Conservation (phyloP, 1,140 invertebrate species). For the Drosophila murphyi region DNA sequence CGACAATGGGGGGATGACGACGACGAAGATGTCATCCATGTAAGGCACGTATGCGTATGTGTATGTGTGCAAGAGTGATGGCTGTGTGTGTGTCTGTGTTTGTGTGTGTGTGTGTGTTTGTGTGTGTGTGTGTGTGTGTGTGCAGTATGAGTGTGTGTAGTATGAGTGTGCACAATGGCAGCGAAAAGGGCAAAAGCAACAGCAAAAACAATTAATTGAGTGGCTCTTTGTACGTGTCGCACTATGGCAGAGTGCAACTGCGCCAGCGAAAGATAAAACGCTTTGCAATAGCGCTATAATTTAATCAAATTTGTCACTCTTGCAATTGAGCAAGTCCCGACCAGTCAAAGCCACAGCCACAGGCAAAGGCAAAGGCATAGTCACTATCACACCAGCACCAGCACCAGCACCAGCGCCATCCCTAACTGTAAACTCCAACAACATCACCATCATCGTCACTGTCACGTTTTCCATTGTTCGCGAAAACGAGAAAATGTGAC, state of each 20-base stretch:
- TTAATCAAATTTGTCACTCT: slow-evolving; percentile 82
- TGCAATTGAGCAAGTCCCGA: slow-evolving; percentile 73
- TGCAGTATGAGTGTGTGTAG: slow-evolving; percentile 33
- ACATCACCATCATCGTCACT: not conserved
- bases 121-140: slow-evolving; percentile 19
- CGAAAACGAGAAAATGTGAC: not conserved
- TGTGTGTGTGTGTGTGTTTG: slow-evolving; percentile 13
- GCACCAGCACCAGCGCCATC: not conserved
- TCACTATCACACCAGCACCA: slow-evolving; percentile 10
- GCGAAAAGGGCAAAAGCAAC: slow-evolving; percentile 53
- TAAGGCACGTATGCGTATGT: slow-evolving; percentile 39
- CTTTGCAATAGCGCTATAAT: slow-evolving; percentile 81
- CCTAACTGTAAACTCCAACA: no score
- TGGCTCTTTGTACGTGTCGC: slow-evolving; percentile 57
- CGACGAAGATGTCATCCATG: slow-evolving; percentile 62
- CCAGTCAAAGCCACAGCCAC: not conserved
- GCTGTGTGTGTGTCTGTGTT: slow-evolving; percentile 35
- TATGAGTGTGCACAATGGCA: slow-evolving; percentile 27
- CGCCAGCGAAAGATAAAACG: slow-evolving; percentile 74
- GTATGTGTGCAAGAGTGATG: slow-evolving; percentile 28
- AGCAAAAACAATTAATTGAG: slow-evolving; percentile 81
- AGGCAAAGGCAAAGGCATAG: slow-evolving; percentile 1
- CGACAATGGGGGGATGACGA: slow-evolving; percentile 43
- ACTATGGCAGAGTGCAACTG: slow-evolving; percentile 56
- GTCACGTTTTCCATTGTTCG: slow-evolving; percentile 21